These are phyloP conservation scores for Gobionotothen gibberifrons DNA, from an alignment of 2,797 vertebrate species.

Conservation along the genomic window DNA sequence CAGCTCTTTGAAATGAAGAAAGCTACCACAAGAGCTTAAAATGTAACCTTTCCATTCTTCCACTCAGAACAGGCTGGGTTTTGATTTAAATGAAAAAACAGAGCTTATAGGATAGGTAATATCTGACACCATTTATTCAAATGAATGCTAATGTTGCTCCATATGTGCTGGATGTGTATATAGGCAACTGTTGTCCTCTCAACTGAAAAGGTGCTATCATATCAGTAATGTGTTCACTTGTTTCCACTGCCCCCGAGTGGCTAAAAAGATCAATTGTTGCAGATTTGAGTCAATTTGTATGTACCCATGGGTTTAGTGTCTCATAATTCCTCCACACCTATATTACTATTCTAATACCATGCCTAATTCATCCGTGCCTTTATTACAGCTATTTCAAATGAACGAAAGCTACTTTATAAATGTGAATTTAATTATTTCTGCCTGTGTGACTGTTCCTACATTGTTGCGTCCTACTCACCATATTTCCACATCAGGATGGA, in stretches of 20 bases:
- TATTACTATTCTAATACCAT: neutral
- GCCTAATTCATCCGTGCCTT: slow-evolving; percentile 11
- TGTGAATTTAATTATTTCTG: slow-evolving; percentile 29
- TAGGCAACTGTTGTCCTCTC: neutral
- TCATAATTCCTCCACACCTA: slow-evolving; percentile 18
- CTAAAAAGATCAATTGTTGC: neutral
- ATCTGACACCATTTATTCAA: neutral
- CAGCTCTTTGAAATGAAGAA: slow-evolving; percentile 49
- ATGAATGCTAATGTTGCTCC: neutral
- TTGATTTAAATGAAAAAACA: neutral
- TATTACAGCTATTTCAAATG: slow-evolving; percentile 1
- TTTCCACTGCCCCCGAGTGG: slow-evolving; percentile 5
- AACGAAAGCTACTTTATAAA: slow-evolving; percentile 1
- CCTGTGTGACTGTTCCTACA: slow-evolving; percentile 57
- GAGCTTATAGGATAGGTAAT: neutral
- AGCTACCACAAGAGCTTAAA: neutral
- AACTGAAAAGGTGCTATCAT: neutral
- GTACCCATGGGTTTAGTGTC: neutral
- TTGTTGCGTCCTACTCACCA: slow-evolving; percentile 61
- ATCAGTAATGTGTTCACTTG: neutral
- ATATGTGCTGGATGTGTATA: neutral
- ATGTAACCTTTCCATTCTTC: neutral
- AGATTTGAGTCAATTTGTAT: neutral
- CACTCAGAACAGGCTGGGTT: neutral
- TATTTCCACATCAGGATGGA: slow-evolving; percentile 78